These are phyloP conservation scores for Alouatta palliata DNA, from an alignment of 2,113 vertebrate genomes.

Conservation along the genomic window DNA sequence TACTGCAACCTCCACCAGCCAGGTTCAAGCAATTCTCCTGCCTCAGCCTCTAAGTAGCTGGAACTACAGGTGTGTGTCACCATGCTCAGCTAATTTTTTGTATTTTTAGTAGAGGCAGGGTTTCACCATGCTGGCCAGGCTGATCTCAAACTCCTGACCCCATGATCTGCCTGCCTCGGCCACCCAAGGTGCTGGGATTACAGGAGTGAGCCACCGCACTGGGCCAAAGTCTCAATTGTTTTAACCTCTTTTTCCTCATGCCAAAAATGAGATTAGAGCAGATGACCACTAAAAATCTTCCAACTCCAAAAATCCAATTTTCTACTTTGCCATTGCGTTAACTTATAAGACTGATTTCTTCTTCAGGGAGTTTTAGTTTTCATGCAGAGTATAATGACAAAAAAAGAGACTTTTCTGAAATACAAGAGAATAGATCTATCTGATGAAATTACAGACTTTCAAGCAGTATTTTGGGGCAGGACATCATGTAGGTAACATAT, in stretches of 20 bases:
- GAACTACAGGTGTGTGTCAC: too few species aligned
- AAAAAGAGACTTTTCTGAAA: not conserved
- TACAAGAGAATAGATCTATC: not conserved
- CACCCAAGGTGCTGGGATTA: too few species aligned
- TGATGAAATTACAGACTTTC: not conserved
- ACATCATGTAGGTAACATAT: not conserved
- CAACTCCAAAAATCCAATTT: not conserved
- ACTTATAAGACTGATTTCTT: conserved; percentile 34
- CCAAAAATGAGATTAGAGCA: not conserved
- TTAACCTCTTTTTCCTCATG: not conserved
- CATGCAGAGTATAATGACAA: not conserved
- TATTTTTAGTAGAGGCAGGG: too few species aligned
- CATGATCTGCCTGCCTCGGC: too few species aligned
- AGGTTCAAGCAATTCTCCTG: too few species aligned
- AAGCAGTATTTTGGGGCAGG: not conserved
- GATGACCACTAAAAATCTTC: not conserved
- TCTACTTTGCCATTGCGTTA: conserved; percentile 14
- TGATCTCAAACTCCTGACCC: too few species aligned
- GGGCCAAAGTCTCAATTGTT: not conserved
- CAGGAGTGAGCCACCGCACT: too few species aligned
- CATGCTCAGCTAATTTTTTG: too few species aligned
- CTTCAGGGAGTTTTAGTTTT: conserved; percentile 30
- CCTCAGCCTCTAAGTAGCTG: too few species aligned
- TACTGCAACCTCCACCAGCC: too few species aligned
- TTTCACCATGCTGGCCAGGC: too few species aligned